Percentiles rank a stretch among this genome's conserved stretches.
These are phyloP conservation scores for Drosophila nigromelanica DNA, from an alignment of 1,140 invertebrate genomes.

Conservation along the genomic window DNA sequence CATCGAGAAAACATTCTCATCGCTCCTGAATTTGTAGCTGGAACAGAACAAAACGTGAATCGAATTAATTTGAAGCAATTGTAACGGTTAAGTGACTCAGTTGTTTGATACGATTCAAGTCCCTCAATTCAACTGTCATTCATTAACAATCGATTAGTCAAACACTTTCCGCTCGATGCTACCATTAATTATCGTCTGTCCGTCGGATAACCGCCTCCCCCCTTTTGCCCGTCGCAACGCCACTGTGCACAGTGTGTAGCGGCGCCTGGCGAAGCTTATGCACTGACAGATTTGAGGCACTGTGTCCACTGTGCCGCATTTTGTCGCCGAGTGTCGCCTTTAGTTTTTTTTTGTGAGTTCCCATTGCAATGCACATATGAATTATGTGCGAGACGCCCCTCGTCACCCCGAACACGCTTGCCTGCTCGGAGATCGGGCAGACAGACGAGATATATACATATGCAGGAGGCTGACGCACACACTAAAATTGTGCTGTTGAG, in stretches of 20 bases:
- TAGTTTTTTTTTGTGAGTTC: conserved; percentile 4
- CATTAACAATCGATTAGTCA: conserved; percentile 81
- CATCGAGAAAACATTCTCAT: conserved; percentile 31
- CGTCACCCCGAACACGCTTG: background rate
- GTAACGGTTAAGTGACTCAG: conserved; percentile 72
- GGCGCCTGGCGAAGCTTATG: background rate
- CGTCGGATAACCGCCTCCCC: conserved; percentile 17
- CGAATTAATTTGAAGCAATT: conserved; percentile 75
- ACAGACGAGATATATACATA: conserved; percentile 11
- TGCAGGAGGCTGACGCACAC: conserved; percentile 31
- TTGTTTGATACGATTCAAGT: conserved; percentile 29
- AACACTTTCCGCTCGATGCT: conserved; percentile 70
- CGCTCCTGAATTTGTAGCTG: background rate
- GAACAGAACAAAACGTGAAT: conserved; percentile 56
- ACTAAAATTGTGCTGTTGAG: conserved; percentile 28
- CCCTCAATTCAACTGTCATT: conserved; percentile 72
- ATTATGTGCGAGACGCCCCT: conserved; percentile 45
- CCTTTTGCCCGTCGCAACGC: no score
- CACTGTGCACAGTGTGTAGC: background rate
- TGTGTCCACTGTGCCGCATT: conserved; percentile 11
- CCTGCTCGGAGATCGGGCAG: conserved; percentile 11
- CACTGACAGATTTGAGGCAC: conserved; percentile 35
- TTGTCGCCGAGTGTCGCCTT: conserved; percentile 30
- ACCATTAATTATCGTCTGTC: conserved; percentile 64
- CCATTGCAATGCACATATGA: conserved; percentile 22